A percentile compares a stretch with the other conserved stretches of the same genome.
These are phyloP conservation scores for Melitaea cinxia DNA, from an alignment of 1,140 invertebrate species.

Conservation along the genomic window DNA sequence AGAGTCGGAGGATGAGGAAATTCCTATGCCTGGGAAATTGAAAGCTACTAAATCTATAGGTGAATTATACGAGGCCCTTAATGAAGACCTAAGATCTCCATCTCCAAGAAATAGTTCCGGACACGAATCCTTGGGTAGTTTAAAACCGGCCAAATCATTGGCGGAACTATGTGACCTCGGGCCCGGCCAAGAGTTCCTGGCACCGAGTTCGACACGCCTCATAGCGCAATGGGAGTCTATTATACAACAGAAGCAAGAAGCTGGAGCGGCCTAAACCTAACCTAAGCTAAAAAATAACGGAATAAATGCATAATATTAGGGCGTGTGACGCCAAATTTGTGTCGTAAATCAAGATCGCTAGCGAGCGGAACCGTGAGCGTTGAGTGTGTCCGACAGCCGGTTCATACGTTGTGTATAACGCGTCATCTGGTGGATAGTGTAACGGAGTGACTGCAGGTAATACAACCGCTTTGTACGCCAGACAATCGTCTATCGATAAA, in stretches of 20 bases:
- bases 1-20: slow-evolving; percentile 83
- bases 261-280: slow-evolving; percentile 72
- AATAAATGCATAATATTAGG: slow-evolving; percentile 34
- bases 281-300: slow-evolving; percentile 12
- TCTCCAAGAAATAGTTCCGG: slow-evolving; percentile 74
- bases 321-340: slow-evolving; percentile 43
- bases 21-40: slow-evolving; percentile 81
- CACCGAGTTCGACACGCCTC: slow-evolving; percentile 83
- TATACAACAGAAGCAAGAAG: slow-evolving; percentile 83
- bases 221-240: slow-evolving; percentile 84
- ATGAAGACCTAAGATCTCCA: slow-evolving; percentile 73
- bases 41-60: slow-evolving; percentile 82
- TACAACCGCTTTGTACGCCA: slow-evolving; percentile 15
- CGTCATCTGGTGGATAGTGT: slow-evolving; percentile 22
- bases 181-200: slow-evolving; percentile 80
- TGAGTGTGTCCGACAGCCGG: slow-evolving; percentile 12
- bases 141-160: slow-evolving; percentile 83
- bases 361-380: slow-evolving; percentile 28
- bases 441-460: slow-evolving; percentile 29
- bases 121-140: slow-evolving; percentile 72
- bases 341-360: slow-evolving; percentile 34
- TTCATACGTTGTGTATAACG: slow-evolving; percentile 10
- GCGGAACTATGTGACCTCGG: slow-evolving; percentile 82
- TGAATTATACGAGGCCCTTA: slow-evolving; percentile 80
- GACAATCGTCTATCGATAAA: slow-evolving; percentile 21